Evolutionary conservation across 2,888 invertebrate species (phyloP).

Genomic region (Phragmatobia fuliginosa): DNA sequence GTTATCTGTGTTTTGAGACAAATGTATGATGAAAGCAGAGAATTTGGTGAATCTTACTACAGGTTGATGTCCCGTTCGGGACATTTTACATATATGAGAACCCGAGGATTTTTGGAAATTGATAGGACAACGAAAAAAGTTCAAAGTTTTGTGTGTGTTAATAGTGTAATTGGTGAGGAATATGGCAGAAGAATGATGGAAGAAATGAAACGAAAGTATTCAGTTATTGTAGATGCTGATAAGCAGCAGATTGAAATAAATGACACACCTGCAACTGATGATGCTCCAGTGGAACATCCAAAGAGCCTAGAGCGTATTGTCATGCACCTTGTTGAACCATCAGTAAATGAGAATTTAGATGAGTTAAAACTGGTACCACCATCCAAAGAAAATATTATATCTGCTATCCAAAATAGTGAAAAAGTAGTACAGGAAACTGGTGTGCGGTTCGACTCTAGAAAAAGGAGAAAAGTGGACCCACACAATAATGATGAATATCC

Average conservation of each 20-base stretch:
- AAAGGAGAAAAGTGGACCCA: conserved; percentile 72
- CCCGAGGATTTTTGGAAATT: conserved; percentile 94
- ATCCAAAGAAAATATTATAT: conserved; percentile 80
- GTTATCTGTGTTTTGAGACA: conserved; percentile 94
- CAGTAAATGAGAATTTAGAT: conserved; percentile 68
- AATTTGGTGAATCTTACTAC: conserved; percentile 95
- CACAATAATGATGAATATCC: conserved; percentile 66
- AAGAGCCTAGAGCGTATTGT: conserved; percentile 90
- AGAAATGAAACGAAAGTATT: conserved; percentile 93
- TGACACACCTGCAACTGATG: conserved; percentile 63
- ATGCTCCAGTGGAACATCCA: conserved; percentile 89
- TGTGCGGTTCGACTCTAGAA: conserved; percentile 76
- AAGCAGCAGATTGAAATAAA: conserved; percentile 61
- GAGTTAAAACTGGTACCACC: conserved; percentile 78
- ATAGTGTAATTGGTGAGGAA: conserved; percentile 91
- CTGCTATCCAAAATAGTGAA: conserved; percentile 82
- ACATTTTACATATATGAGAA: conserved; percentile 94
- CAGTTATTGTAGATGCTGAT: conserved; percentile 88
- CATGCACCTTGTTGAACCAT: conserved; percentile 87
- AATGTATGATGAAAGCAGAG: conserved; percentile 95
- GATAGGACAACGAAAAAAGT: conserved; percentile 92
- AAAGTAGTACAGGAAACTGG: conserved; percentile 79
- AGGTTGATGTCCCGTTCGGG: conserved; percentile 93
- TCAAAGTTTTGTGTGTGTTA: conserved; percentile 95
- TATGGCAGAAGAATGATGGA: conserved; percentile 90